Evolutionary conservation across 2,113 vertebrate genomes (phyloP), one percentile per base, ranked within the genome.

Genomic region (Istiophorus platypterus): DNA sequence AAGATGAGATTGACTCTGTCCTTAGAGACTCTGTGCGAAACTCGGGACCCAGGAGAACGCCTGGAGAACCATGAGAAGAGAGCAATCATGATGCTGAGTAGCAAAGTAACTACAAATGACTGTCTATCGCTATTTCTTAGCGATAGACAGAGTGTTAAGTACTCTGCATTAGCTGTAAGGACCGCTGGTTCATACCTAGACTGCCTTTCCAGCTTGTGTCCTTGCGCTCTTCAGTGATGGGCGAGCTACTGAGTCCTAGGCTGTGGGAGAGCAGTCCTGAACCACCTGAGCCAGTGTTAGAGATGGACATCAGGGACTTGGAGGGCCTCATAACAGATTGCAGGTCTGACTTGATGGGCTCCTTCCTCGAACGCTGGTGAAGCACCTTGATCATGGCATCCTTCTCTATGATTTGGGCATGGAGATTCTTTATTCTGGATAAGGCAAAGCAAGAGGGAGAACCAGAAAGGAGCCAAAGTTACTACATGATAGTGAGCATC

Each of bases 311-410:
- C 59, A 99, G 95, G 5, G 98, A 99, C 92, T 99, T 99, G 56
- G 98, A 98, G 0, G 98, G 98, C 20, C 98, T 94, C 97, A 99
- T 99, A 45, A 96, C 95, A 37, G 97, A 96, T 0, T 97, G 95
- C 37, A 95, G 95, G 7, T 99, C 98, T 0, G 95, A 94, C 94
- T 98, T 99, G 87, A 93, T 94, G 0, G 96, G 96, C 37, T 99
- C 98, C 84, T 99, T 99, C 56, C 97, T 96, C 5, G 98, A 99
- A 22, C 98, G 97, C 90, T 99, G 98, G 90, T 99, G 98, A 52
- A 99, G 96, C 4, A 99, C 98, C 89, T 99, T 99, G 85, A 99
- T 99, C 98, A 99, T 99, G 85, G 98, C 98, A 0, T 99, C 98
- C 85, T 99, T 99, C 91, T 99, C 98, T 41, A 99, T 99, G 89